Percentiles rank a stretch among this genome's conserved stretches.
These are phyloP conservation scores for Alethe diademata DNA, from an alignment of 2,113 vertebrate species.

Conservation along the genomic window DNA sequence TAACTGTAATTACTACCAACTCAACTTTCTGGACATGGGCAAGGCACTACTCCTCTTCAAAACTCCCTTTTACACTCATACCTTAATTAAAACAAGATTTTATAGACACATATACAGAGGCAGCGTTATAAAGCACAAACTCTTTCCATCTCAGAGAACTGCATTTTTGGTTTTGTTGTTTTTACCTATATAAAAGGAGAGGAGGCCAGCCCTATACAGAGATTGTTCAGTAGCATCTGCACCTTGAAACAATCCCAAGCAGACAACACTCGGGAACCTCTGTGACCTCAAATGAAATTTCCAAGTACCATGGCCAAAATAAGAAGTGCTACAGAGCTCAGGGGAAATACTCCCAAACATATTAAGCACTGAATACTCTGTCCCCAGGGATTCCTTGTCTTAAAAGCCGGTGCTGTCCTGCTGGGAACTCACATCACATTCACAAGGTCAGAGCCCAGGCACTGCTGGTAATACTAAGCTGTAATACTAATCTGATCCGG, in stretches of 20 bases:
- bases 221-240: not conserved
- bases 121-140: not conserved
- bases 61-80: not conserved
- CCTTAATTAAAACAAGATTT: not conserved
- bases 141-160: not conserved
- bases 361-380: not conserved
- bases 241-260: not conserved
- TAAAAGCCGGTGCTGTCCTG: not conserved
- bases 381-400: not conserved
- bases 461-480: not conserved
- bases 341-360: not conserved
- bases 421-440: fast-evolving
- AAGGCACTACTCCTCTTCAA: not conserved
- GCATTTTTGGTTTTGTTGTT: not conserved
- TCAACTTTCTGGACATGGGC: not conserved
- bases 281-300: not conserved
- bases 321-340: not conserved
- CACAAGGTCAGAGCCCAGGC: not conserved
- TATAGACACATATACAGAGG: not conserved
- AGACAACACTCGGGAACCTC: not conserved
- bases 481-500: not conserved
- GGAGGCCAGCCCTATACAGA: not conserved
- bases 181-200: not conserved
- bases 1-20: not conserved
- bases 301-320: not conserved